These are phyloP conservation scores for Urocitellus parryii DNA, from an alignment of 2,113 vertebrate genomes.

Conservation along the genomic window DNA sequence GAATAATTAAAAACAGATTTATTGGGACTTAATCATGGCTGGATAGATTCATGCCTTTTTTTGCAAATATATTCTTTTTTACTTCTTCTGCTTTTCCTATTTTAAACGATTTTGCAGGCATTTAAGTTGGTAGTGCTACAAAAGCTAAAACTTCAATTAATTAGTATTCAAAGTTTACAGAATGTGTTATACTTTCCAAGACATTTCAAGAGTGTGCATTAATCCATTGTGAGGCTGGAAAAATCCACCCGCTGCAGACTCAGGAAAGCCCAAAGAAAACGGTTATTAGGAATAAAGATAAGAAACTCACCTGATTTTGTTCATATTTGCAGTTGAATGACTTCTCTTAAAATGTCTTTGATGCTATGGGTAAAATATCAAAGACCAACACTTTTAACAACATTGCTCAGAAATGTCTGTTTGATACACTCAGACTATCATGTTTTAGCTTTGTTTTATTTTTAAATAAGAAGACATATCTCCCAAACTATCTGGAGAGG, in stretches of 20 bases:
- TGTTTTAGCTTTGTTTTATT: constrained; percentile 80
- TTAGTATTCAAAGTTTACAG: neutral
- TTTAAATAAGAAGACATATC: constrained; percentile 81
- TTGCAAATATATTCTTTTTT: constrained; percentile 48
- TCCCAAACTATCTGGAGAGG: constrained; percentile 66
- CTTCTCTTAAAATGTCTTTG: constrained; percentile 64
- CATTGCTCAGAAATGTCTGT: constrained; percentile 73
- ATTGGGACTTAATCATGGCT: constrained; percentile 51
- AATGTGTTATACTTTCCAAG: neutral
- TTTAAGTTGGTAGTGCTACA: neutral
- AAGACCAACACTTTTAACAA: constrained; percentile 64
- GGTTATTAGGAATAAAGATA: neutral
- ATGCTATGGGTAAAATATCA: constrained; percentile 73
- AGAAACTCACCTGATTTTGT: constrained; percentile 64
- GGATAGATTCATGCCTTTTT: constrained; percentile 57
- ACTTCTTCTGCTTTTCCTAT: constrained; percentile 59
- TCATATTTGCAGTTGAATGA: constrained; percentile 36
- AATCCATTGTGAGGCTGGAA: neutral
- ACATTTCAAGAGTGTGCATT: neutral
- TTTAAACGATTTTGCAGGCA: neutral
- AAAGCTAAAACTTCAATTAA: constrained; percentile 12
- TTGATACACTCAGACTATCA: constrained; percentile 68
- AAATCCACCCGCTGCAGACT: neutral
- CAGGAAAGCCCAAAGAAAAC: neutral
- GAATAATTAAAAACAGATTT: constrained; percentile 74